Percentiles rank a stretch among this genome's conserved stretches.
These are phyloP conservation scores for Falco punctatus DNA, from an alignment of 2,113 vertebrate species.

Conservation along the genomic window DNA sequence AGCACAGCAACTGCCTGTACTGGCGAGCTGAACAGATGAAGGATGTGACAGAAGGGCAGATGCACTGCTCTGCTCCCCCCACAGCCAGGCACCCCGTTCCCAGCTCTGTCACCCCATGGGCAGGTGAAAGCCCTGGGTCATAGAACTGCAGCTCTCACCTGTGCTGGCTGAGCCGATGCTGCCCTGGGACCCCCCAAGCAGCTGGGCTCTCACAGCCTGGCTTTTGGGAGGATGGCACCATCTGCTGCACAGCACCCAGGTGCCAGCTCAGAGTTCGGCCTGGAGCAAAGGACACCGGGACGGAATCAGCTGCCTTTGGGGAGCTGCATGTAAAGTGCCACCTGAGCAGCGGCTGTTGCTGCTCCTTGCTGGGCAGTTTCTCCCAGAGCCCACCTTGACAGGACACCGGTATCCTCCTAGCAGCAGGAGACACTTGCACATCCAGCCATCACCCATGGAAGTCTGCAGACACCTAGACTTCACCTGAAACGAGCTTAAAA, in stretches of 20 bases:
- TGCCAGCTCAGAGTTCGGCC: background rate
- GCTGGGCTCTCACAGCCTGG: background rate
- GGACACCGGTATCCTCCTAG: background rate
- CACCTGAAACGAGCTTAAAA: background rate
- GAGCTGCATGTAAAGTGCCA: background rate
- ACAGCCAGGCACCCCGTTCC: background rate
- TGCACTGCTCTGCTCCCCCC: rapidly evolving
- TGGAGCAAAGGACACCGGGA: background rate
- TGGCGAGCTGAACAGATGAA: background rate
- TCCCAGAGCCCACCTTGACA: background rate
- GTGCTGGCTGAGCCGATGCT: background rate
- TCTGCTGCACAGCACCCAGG: background rate
- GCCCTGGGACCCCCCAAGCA: background rate
- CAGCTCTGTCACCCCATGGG: background rate
- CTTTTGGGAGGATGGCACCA: background rate
- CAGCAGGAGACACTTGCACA: background rate
- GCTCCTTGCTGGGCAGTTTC: background rate
- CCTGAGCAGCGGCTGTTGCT: background rate
- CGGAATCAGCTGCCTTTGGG: background rate
- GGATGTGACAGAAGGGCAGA: background rate
- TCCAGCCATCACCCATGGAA: background rate
- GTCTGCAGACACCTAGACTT: background rate
- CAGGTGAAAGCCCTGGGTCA: rapidly evolving
- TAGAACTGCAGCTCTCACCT: background rate
- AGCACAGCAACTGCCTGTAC: background rate